Base-by-base conservation (phyloP, 2,888 invertebrate genomes). In the Deroplatys truncata region DNA sequence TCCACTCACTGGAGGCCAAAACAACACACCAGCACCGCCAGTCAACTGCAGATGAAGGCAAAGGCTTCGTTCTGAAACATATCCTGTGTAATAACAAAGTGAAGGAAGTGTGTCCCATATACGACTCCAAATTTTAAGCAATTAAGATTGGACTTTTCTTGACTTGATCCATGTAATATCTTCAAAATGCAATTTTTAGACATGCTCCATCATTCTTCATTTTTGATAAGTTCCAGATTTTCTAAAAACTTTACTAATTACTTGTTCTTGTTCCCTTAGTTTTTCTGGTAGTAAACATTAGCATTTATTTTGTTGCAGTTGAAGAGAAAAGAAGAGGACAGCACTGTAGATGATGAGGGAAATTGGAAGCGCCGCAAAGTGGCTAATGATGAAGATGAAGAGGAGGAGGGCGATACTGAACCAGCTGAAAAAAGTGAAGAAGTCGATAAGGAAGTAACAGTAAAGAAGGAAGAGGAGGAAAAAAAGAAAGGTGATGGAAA, bases 391-490 rank as follows among this genome's bases (percentile, higher is more conserved):
- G 90, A 90, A 86, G 93, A 92, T 86, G 88, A 90, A 10, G 87
- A 88, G 10, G 91, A 88, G 29, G 91, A 91, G 82, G 92, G 93
- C 91, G 92, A 92, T 83, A 92, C 92, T 0, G 92, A 85, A 0
- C 92, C 93, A 83, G 93, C 92, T 88, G 93, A 93, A 31, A 94
- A 94, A 89, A 93, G 92, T 15, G 93, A 92, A 25, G 93, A 92
- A 8, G 93, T 92, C 16, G 92, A 92, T 87, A 93, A 93, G 86
- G 93, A 91, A 49, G 90, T 87, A 0, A 91, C 20, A 72, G 4
- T 7, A 72, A 72, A 72, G 56, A 72, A 72, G 20, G 93, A 91
- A 13, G 90, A 89, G 13, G 90, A 90, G 84, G 91, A 90, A 15
- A 88, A 85, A 29, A 89, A 90, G 83, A 90, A 90, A 28, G 91